Evolutionary conservation across 2,113 vertebrate genomes (phyloP).

Genomic region (Ifrita kowaldi): DNA sequence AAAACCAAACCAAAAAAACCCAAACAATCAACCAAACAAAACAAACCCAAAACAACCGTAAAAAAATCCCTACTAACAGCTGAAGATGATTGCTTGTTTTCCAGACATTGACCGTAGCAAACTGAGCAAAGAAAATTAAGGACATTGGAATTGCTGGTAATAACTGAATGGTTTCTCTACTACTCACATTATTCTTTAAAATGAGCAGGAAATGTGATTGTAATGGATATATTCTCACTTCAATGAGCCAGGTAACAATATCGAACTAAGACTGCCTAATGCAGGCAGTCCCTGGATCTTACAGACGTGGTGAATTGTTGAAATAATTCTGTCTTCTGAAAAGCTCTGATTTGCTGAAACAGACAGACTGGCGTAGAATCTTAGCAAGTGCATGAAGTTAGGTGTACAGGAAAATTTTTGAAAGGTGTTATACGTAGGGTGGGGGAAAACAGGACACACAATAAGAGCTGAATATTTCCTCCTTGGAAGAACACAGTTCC

Average conservation of each 20-base stretch:
- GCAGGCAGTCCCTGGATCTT: neutral
- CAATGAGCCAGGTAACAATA: neutral
- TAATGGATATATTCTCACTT: slow-evolving; percentile 11
- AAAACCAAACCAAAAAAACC: neutral
- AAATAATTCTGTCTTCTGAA: neutral
- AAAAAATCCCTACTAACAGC: neutral
- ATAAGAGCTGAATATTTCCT: neutral
- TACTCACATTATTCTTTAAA: neutral
- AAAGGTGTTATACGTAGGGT: accelerated
- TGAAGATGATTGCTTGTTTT: slow-evolving; percentile 6
- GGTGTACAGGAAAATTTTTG: neutral
- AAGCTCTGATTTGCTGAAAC: neutral
- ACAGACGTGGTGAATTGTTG: neutral
- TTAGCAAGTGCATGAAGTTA: neutral
- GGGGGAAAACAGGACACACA: neutral
- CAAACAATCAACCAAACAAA: neutral
- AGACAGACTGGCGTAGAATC: neutral
- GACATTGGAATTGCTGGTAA: neutral
- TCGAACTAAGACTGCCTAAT: neutral
- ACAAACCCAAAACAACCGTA: accelerated
- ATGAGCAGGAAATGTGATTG: slow-evolving; percentile 18
- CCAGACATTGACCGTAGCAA: neutral
- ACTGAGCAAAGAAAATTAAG: slow-evolving; percentile 31
- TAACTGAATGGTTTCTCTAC: neutral
- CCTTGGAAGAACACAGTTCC: neutral